Base-by-base conservation (phyloP, 2,113 vertebrate genomes). In the Prionailurus viverrinus region DNA sequence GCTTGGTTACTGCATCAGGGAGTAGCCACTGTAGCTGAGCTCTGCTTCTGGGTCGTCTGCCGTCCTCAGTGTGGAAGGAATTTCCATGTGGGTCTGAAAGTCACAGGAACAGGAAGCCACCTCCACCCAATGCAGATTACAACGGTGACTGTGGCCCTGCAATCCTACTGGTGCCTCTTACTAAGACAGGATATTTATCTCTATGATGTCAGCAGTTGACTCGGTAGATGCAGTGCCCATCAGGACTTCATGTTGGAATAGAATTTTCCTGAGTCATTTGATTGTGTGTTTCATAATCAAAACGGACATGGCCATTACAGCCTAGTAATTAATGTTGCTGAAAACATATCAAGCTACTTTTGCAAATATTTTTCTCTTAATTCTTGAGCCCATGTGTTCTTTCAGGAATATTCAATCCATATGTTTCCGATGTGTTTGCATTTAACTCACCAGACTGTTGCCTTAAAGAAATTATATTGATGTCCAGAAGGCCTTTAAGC, bases 291-390 rank as follows among this genome's bases (percentile, higher is more conserved):
- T 71, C 8, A 0, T 45, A 31, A 73, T 80, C 79, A 79, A 74
- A 91, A 76, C 23, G 36, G 45, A 2, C 19, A 45, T 69, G 68
- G 31, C 10, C 33, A 51, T 65, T 58, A 53, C 69, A 19, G 15
- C 68, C 48, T 86, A 71, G 21, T 78, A 41, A 63, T 80, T 80
- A 82, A 13, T 71, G 25, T 63, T 81, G 45, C 39, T 82, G 74
- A 86, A 95, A 95, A 93, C 83, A 83, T 31, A 74, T 66, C 31
- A 33, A 82, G 83, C 25, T 41, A 41, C 18, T 92, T 87, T 93
- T 84, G 45, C 21, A 74, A 89, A 76, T 66, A 61, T 78, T 94
- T 79, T 79, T 25, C 83, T 15, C 95, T 71, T 86, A 48, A 78
- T 78, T 78, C 41, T 18, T 48, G 41, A 78, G 41, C 41, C 41